A percentile compares a stretch with the other conserved stretches of the same genome.
These are phyloP conservation scores for Pteropus rufus DNA, from an alignment of 2,797 vertebrate species.

Conservation along the genomic window DNA sequence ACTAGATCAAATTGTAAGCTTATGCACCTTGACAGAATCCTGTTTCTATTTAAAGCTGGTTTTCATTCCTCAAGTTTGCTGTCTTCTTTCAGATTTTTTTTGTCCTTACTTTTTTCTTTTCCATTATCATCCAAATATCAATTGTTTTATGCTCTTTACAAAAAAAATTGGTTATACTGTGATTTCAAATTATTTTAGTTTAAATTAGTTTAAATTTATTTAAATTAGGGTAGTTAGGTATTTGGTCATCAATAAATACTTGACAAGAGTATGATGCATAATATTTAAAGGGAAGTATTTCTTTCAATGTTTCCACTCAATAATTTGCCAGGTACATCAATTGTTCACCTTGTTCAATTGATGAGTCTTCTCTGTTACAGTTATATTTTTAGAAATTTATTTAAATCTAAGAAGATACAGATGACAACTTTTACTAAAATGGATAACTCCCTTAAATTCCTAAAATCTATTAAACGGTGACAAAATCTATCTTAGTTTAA, in stretches of 20 bases:
- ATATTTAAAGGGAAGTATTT: background rate
- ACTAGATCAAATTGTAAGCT: background rate
- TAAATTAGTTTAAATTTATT: background rate
- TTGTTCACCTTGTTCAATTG: background rate
- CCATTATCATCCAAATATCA: background rate
- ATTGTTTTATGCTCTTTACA: background rate
- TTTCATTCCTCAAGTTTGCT: background rate
- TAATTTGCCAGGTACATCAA: background rate
- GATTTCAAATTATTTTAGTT: background rate
- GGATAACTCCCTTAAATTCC: background rate
- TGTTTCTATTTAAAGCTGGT: constrained; percentile 27
- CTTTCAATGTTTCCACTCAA: background rate
- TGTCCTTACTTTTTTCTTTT: background rate
- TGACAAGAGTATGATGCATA: background rate
- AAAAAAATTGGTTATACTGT: background rate
- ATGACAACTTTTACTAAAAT: background rate
- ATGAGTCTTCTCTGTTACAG: background rate
- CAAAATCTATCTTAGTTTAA: background rate
- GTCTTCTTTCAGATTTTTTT: background rate
- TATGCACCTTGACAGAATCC: constrained; percentile 33
- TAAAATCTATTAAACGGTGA: background rate
- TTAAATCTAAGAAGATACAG: background rate
- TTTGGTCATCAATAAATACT: background rate
- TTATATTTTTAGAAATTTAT: background rate
- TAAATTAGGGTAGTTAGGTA: background rate